These are phyloP conservation scores for Drosophila fungiperda DNA, from an alignment of 2,888 invertebrate species.

Conservation along the genomic window DNA sequence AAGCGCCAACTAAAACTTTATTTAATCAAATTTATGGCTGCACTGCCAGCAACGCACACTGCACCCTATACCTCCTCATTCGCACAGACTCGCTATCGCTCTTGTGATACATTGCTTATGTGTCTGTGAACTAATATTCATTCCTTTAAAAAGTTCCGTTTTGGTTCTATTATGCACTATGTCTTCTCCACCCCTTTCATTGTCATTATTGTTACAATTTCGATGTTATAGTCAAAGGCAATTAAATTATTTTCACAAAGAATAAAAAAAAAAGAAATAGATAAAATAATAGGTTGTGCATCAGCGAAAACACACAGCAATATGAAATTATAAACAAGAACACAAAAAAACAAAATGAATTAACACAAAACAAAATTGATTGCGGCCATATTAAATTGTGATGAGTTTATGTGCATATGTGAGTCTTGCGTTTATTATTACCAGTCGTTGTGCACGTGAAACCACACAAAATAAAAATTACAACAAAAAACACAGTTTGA, in stretches of 20 bases:
- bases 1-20: slow-evolving; percentile 73
- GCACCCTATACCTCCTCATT: too few relatives aligned
- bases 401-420: slow-evolving; percentile 16
- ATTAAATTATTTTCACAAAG: slow-evolving; percentile 71
- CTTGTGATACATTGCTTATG: slow-evolving; percentile 67
- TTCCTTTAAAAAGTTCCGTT: slow-evolving; percentile 48
- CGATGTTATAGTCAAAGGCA: slow-evolving; percentile 61
- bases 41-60: slow-evolving; percentile 31
- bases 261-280: slow-evolving; percentile 34
- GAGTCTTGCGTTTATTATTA: slow-evolving; percentile 44
- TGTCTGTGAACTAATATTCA: slow-evolving; percentile 40
- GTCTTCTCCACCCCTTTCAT: slow-evolving; percentile 30
- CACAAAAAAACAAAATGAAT: slow-evolving; percentile 61
- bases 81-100: slow-evolving; percentile 27
- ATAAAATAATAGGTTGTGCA: slow-evolving; percentile 27
- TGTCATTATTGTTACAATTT: slow-evolving; percentile 41
- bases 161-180: slow-evolving; percentile 60
- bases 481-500: slow-evolving; percentile 23
- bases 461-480: slow-evolving; percentile 24
- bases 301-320: slow-evolving; percentile 38
- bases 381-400: slow-evolving; percentile 42
- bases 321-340: slow-evolving; percentile 6
- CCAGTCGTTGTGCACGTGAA: slow-evolving; percentile 71
- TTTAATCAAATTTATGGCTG: slow-evolving; percentile 81
- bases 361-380: slow-evolving; percentile 67